Evolutionary conservation across 1,140 invertebrate species (phyloP).

Genomic region (Neoseiulus cucumeris): DNA sequence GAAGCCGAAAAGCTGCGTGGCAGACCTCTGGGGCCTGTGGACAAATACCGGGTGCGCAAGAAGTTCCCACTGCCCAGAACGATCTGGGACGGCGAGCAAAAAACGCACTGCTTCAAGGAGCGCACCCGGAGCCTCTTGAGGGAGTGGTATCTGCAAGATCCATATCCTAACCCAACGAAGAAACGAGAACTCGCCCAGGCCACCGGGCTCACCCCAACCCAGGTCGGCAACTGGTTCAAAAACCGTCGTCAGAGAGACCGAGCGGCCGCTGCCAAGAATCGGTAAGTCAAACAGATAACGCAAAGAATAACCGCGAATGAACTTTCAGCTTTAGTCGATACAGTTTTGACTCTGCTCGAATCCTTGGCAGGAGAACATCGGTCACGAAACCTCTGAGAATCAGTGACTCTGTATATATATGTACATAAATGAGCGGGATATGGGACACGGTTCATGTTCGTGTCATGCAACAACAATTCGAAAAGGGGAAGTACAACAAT

Average conservation of each 20-base stretch:
- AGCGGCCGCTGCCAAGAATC: conserved; percentile 96
- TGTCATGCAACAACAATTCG: no score
- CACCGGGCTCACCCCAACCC: conserved; percentile 91
- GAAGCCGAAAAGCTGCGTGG: conserved; percentile 91
- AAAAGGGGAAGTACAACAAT: no score
- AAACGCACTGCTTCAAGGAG: conserved; percentile 99
- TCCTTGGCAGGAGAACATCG: no score
- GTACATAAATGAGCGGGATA: no score
- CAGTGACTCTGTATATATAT: no score
- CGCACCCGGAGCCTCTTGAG: conserved; percentile 75
- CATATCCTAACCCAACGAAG: conserved; percentile 96
- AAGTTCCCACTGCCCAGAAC: conserved; percentile 95
- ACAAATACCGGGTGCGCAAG: conserved; percentile 96
- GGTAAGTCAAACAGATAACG: conserved; percentile 44
- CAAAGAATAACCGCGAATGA: no score
- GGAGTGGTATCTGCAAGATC: conserved; percentile 98
- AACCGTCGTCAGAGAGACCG: conserved; percentile 91
- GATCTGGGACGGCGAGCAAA: conserved; percentile 99
- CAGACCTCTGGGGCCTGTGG: conserved; percentile 85
- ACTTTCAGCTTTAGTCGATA: no score
- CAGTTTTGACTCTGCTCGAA: no score
- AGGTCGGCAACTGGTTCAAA: conserved; percentile 99
- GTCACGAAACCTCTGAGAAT: no score
- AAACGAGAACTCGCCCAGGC: conserved; percentile 91
- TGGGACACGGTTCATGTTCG: no score